Percentiles rank a stretch among this genome's conserved stretches.
These are phyloP conservation scores for Umimayanthus kanabou DNA, from an alignment of 92 coral and sea anemone species.

Conservation along the genomic window DNA sequence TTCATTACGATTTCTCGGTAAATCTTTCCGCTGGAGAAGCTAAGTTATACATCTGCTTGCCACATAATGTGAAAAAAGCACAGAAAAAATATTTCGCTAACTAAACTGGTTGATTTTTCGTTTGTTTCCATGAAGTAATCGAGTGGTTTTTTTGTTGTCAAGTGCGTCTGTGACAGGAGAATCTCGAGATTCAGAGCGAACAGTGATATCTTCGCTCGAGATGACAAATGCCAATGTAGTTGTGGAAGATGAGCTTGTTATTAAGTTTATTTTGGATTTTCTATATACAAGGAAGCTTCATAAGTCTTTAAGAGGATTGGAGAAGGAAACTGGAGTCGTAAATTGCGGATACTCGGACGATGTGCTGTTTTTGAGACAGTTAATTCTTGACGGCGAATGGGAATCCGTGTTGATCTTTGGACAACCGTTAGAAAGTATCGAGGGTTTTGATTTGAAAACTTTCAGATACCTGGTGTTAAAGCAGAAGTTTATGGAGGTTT, in stretches of 20 bases:
- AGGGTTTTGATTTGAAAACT: constrained; percentile 77
- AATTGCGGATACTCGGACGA: constrained; percentile 82
- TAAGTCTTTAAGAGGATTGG: constrained; percentile 83
- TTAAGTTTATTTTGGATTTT: constrained; percentile 86
- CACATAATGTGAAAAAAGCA: neutral
- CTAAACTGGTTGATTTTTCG: neutral
- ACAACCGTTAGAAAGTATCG: constrained; percentile 85
- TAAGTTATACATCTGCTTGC: neutral
- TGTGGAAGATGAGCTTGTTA: constrained; percentile 74
- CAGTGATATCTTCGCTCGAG: neutral
- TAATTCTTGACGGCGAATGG: constrained; percentile 98
- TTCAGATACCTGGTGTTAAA: constrained; percentile 89
- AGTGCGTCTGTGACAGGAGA: neutral
- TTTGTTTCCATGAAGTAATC: constrained; percentile 15
- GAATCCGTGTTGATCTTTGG: constrained; percentile 90
- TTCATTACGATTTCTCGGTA: neutral
- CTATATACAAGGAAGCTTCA: constrained; percentile 81
- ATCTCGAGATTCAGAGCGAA: neutral
- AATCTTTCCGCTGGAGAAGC: neutral
- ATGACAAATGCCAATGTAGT: constrained; percentile 70
- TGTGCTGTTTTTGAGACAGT: constrained; percentile 86
- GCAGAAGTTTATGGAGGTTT: constrained; percentile 93
- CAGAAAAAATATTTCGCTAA: neutral
- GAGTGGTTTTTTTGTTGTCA: constrained; percentile 1
- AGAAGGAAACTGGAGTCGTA: constrained; percentile 85